Conservation (phyloP, 2,113 vertebrate genomes). For the Corapipo altera region DNA sequence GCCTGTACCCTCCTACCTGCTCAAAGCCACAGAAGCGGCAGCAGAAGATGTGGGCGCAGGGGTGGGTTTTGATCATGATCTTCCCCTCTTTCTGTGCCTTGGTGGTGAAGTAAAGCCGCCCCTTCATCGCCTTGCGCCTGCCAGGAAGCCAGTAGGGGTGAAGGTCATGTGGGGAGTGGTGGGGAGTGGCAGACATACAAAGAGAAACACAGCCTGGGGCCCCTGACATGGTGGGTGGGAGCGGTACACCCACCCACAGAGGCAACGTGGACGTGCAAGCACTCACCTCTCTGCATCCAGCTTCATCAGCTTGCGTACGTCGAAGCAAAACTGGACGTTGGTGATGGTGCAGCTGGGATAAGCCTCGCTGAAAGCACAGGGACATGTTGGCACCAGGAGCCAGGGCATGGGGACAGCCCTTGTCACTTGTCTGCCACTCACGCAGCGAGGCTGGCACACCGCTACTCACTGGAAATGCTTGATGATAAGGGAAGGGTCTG, state of each 20-base stretch:
- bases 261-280: fast-evolving
- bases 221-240: not conserved
- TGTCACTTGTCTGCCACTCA: not conserved
- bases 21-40: slow-evolving; percentile 90
- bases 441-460: not conserved
- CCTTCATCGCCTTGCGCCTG: slow-evolving; percentile 96
- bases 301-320: slow-evolving; percentile 88
- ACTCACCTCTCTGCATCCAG: slow-evolving; percentile 89
- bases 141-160: fast-evolving
- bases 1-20: slow-evolving; percentile 72
- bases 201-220: not conserved
- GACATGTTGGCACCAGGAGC: not conserved
- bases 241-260: not conserved
- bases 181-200: not conserved
- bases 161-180: not conserved
- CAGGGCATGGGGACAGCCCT: not conserved
- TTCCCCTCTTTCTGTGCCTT: slow-evolving; percentile 90
- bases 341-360: slow-evolving; percentile 93
- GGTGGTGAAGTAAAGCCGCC: slow-evolving; percentile 89
- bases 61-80: slow-evolving; percentile 92
- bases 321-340: slow-evolving; percentile 91
- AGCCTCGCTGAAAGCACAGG: slow-evolving; percentile 83
- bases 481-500: slow-evolving; percentile 88
- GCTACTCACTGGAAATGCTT: slow-evolving; percentile 94
- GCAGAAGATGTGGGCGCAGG: slow-evolving; percentile 89